Conservation (phyloP, 2,113 vertebrate species). For the Barnardius zonarius region DNA sequence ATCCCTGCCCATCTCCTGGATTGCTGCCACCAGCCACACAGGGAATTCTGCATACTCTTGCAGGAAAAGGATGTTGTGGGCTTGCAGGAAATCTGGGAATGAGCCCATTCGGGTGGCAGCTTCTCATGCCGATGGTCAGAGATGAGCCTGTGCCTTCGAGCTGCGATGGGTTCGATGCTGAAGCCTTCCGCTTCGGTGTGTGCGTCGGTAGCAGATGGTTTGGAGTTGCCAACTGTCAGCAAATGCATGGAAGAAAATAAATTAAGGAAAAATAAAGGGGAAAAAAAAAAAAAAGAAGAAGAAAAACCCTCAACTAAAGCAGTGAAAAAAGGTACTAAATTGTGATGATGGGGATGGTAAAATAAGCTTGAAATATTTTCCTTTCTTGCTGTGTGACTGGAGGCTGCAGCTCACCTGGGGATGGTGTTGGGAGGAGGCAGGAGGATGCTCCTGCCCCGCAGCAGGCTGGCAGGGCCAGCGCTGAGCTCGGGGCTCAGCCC, state of each 20-base stretch:
- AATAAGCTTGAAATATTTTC: background rate
- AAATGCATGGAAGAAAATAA: background rate
- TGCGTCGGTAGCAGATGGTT: background rate
- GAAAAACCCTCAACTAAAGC: background rate
- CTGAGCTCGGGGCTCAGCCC: background rate
- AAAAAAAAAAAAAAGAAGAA: background rate
- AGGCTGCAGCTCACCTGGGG: background rate
- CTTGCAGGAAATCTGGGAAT: background rate
- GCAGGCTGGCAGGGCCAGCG: background rate
- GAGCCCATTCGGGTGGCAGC: background rate
- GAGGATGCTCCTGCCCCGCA: background rate
- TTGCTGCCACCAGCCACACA: accelerated
- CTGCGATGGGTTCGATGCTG: background rate
- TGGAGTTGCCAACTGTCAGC: conserved; percentile 33
- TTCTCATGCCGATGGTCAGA: background rate
- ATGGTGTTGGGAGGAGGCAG: background rate
- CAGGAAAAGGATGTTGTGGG: background rate
- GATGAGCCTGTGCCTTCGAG: background rate
- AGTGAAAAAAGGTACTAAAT: background rate
- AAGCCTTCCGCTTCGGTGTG: background rate
- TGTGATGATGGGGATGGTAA: background rate
- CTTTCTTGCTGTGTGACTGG: too few relatives aligned
- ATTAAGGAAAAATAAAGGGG: background rate
- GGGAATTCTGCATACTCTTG: background rate
- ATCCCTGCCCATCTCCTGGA: background rate